A percentile compares a stretch with the other conserved stretches of the same genome.
These are phyloP conservation scores for Oncorhynchus kisutch DNA, from an alignment of 2,113 vertebrate species.

Conservation along the genomic window DNA sequence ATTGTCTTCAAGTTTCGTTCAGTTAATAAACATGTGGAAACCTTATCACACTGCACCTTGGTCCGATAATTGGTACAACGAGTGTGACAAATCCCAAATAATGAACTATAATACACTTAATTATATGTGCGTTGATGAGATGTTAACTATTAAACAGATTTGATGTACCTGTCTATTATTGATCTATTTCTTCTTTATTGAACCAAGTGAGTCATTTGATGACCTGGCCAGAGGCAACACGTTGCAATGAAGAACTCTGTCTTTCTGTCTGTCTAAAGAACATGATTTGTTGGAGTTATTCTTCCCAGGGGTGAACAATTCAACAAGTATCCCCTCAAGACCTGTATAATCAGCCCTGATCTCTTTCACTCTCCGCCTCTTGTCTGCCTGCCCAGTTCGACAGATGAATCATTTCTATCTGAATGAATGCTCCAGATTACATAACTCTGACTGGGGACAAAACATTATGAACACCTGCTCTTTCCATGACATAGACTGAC, in stretches of 20 bases:
- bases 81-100: background rate
- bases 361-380: background rate
- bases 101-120: slow-evolving; percentile 6
- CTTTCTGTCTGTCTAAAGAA: too few species aligned
- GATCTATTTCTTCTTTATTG: too few species aligned
- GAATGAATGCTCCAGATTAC: background rate
- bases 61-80: too few species aligned
- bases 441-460: background rate
- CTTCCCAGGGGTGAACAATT: background rate
- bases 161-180: background rate
- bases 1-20: too few species aligned
- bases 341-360: background rate
- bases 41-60: too few species aligned
- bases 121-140: slow-evolving; percentile 42
- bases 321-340: too few species aligned
- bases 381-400: background rate
- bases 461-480: too few species aligned
- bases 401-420: background rate
- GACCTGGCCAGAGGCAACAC: too few species aligned
- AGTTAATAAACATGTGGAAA: too few species aligned
- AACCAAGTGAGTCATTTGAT: too few species aligned
- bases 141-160: slow-evolving; percentile 17
- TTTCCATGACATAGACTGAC: background rate
- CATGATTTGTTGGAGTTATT: too few species aligned
- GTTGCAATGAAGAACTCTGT: too few species aligned